A percentile compares a stretch with the other conserved stretches of the same genome.
These are phyloP conservation scores for Eupithecia inturbata DNA, from an alignment of 2,888 invertebrate genomes.

Conservation along the genomic window DNA sequence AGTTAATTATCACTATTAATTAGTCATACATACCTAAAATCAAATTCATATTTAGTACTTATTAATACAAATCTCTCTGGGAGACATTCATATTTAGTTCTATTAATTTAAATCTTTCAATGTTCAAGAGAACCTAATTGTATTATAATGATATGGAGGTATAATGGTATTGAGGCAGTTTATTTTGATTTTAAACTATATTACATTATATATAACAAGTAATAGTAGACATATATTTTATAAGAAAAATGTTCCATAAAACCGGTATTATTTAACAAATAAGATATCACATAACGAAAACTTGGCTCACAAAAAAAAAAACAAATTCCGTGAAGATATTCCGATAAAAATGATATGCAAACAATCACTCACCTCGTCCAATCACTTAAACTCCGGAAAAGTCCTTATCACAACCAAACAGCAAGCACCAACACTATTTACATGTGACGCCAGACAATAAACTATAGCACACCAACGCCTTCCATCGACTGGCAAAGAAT, in stretches of 20 bases:
- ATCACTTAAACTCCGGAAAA: slow-evolving; percentile 63
- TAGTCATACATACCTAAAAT: too few relatives aligned
- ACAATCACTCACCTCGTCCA: slow-evolving; percentile 59
- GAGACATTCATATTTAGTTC: neutral
- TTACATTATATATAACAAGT: neutral
- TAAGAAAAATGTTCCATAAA: neutral
- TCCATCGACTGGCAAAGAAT: slow-evolving; percentile 81
- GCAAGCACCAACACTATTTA: slow-evolving; percentile 73
- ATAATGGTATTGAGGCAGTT: neutral
- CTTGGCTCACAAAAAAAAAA: neutral
- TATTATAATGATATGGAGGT: too few relatives aligned
- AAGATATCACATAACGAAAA: neutral
- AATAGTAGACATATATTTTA: neutral
- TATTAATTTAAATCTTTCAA: neutral
- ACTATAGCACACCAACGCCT: slow-evolving; percentile 82
- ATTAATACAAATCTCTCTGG: too few relatives aligned
- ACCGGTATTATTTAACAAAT: neutral
- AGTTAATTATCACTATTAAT: too few relatives aligned
- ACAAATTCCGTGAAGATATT: neutral
- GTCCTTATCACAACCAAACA: slow-evolving; percentile 67
- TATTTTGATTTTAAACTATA: neutral
- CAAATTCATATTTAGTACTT: too few relatives aligned
- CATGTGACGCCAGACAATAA: slow-evolving; percentile 75
- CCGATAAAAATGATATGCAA: neutral
- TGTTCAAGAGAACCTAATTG: neutral